These are phyloP conservation scores for Agrilus mali DNA, from an alignment of 2,888 invertebrate species.

Conservation along the genomic window DNA sequence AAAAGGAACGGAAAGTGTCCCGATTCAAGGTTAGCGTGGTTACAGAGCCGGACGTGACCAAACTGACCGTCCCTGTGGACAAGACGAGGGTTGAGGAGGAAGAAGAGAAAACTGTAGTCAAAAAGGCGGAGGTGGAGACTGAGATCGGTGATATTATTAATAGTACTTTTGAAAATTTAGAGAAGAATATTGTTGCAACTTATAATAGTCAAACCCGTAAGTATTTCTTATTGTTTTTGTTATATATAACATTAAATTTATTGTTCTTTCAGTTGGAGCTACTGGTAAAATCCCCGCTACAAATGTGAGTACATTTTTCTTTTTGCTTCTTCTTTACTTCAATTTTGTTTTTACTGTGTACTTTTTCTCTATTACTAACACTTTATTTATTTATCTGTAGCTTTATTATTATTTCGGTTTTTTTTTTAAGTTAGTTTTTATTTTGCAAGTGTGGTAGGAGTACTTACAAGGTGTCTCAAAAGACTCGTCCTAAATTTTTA, in stretches of 20 bases:
- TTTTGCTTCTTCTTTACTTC: no score
- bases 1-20: slow-evolving; percentile 31
- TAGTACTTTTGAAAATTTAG: slow-evolving; percentile 27
- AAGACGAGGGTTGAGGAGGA: slow-evolving; percentile 2
- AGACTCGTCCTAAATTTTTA: no score
- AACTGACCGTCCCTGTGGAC: slow-evolving; percentile 18
- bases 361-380: no score
- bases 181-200: slow-evolving; percentile 23
- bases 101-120: slow-evolving; percentile 1
- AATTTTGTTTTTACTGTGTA: no score
- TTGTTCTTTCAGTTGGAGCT: slow-evolving; percentile 17
- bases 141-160: slow-evolving; percentile 29
- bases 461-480: no score
- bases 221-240: no score
- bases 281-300: no score
- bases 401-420: no score
- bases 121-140: slow-evolving; percentile 14
- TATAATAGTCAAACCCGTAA: slow-evolving; percentile 17
- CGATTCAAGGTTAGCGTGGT: slow-evolving; percentile 42
- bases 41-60: slow-evolving; percentile 32
- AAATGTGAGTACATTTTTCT: slow-evolving; percentile 6
- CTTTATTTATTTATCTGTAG: no score
- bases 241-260: slow-evolving; percentile 1
- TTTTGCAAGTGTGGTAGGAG: no score
- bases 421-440: no score